phyloP scores from a whole-genome alignment of 2,888 invertebrate genomes.

The Eilema depressum region DNA sequence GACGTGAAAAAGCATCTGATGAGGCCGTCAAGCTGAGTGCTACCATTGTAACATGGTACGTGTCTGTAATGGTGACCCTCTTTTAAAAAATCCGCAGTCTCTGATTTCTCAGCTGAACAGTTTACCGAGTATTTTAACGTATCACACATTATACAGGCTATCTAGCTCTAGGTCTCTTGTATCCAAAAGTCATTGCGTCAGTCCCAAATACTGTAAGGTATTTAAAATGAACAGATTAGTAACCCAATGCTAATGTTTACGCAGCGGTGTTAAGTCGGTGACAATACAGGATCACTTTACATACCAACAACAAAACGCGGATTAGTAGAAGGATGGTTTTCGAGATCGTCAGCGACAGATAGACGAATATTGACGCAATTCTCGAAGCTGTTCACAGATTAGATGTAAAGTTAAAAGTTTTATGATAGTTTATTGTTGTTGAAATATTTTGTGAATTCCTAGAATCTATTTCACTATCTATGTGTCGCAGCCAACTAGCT shows the following conservation, averaged over 20 bases:
- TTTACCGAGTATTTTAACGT: too few relatives aligned
- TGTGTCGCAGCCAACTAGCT: too few relatives aligned
- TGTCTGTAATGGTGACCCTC: too few relatives aligned
- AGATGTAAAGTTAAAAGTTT: neutral
- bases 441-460: neutral
- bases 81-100: too few relatives aligned
- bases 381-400: constrained; percentile 4
- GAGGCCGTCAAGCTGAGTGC: too few relatives aligned
- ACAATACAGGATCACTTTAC: constrained; percentile 18
- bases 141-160: too few relatives aligned
- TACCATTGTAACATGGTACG: too few relatives aligned
- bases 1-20: too few relatives aligned
- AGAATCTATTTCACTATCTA: too few relatives aligned
- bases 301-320: constrained; percentile 18
- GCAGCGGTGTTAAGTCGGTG: constrained; percentile 15
- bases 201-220: neutral
- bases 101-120: too few relatives aligned
- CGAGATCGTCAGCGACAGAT: constrained; percentile 16
- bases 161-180: neutral
- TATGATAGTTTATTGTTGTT: neutral
- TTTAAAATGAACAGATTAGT: neutral
- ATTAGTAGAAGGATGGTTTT: neutral
- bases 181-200: neutral
- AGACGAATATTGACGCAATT: constrained; percentile 22
- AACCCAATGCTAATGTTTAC: constrained; percentile 18